Conservation (phyloP, 1,140 invertebrate species). For the Linepithema humile region DNA sequence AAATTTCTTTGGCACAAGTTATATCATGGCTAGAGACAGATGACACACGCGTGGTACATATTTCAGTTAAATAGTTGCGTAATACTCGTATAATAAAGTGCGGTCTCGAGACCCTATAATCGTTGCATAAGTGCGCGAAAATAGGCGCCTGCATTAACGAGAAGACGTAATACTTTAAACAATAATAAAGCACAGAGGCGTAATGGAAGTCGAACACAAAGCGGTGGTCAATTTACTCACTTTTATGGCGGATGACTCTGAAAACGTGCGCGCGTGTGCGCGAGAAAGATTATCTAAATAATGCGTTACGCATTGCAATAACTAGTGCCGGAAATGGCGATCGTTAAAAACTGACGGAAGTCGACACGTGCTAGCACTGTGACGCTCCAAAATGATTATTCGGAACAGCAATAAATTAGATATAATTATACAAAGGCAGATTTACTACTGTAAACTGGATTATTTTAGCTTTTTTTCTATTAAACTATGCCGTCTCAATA, state of each 20-base stretch:
- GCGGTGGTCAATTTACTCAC: constrained; percentile 13
- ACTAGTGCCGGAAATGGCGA: constrained; percentile 11
- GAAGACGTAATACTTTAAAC: constrained; percentile 36
- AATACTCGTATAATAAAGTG: constrained; percentile 19
- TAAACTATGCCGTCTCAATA: constrained; percentile 9
- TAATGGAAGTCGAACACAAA: not conserved
- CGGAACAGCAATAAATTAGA: constrained; percentile 21
- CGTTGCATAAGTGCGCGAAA: constrained; percentile 34
- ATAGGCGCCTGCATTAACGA: constrained; percentile 41
- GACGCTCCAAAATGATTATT: constrained; percentile 19
- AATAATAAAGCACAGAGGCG: constrained; percentile 26
- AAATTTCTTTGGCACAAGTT: not conserved
- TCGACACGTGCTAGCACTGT: constrained; percentile 17
- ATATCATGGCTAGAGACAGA: not conserved
- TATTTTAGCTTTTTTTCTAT: constrained; percentile 4
- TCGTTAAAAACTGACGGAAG: constrained; percentile 49
- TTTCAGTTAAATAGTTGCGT: constrained; percentile 34
- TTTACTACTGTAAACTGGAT: constrained; percentile 6
- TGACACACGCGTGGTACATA: not conserved
- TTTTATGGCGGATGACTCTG: constrained; percentile 14
- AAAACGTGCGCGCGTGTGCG: not conserved
- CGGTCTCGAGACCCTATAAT: not conserved
- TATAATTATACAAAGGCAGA: not conserved
- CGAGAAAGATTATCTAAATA: not conserved
- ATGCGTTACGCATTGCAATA: not conserved